A percentile compares a stretch with the other conserved stretches of the same genome.
Conservation (phyloP, 2,797 vertebrate species). For the Halcyon chelicuti region DNA sequence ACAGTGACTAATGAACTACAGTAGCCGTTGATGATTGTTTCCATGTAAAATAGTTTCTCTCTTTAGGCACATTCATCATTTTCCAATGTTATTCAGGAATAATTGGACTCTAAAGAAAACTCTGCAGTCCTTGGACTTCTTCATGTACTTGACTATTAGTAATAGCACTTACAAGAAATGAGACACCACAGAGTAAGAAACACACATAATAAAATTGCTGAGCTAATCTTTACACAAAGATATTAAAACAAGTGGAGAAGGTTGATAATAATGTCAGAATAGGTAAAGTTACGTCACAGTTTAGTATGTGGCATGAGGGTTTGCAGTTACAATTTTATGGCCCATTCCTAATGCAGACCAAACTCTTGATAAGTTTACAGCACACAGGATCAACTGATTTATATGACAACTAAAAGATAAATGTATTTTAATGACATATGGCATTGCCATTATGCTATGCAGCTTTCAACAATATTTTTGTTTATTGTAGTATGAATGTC, state of each 20-base stretch:
- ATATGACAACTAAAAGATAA: not conserved
- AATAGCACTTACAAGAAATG: slow-evolving; percentile 1
- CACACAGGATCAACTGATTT: not conserved
- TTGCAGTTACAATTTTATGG: not conserved
- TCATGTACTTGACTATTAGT: not conserved
- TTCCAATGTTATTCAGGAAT: not conserved
- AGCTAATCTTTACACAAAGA: not conserved
- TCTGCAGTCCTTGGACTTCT: not conserved
- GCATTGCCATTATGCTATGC: not conserved
- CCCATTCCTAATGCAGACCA: not conserved
- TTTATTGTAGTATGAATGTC: not conserved
- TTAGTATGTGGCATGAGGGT: not conserved
- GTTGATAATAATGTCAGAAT: not conserved
- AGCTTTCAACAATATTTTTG: not conserved
- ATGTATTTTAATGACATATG: slow-evolving; percentile 24
- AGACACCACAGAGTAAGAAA: not conserved
- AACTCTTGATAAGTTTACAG: not conserved
- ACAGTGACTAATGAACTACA: not conserved
- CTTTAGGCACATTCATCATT: not conserved
- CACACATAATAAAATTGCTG: not conserved
- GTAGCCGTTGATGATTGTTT: not conserved
- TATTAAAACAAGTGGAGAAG: not conserved
- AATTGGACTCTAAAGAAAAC: not conserved
- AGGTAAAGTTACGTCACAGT: slow-evolving; percentile 31
- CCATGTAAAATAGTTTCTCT: not conserved